A percentile compares a stretch with the other conserved stretches of the same genome.
These are phyloP conservation scores for Hesperophylax magnus DNA, from an alignment of 1,140 invertebrate genomes.

Conservation along the genomic window DNA sequence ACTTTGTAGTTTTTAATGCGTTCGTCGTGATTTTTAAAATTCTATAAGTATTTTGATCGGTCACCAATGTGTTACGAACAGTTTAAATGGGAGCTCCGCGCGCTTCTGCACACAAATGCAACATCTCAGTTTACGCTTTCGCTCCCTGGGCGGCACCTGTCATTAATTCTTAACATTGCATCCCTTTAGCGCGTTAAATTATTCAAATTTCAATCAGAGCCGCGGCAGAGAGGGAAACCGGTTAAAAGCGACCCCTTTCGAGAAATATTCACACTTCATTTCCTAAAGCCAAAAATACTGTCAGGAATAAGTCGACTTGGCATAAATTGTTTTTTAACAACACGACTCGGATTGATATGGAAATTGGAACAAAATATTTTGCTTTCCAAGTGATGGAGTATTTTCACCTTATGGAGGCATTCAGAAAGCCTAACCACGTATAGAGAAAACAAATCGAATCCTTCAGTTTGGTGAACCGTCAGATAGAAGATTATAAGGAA, in stretches of 20 bases:
- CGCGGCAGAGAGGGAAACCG: not conserved
- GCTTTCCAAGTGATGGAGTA: not conserved
- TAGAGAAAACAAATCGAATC: no score
- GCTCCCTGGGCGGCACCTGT: conserved; percentile 18
- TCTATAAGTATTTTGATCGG: no score
- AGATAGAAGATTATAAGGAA: no score
- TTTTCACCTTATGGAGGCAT: no score
- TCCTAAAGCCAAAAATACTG: not conserved
- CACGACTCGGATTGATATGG: not conserved
- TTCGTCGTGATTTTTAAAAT: no score
- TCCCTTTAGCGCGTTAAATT: conserved; percentile 28
- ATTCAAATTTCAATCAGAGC: conserved; percentile 32
- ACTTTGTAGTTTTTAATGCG: no score
- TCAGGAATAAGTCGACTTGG: not conserved
- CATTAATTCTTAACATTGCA: conserved; percentile 17
- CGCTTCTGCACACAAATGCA: conserved; percentile 4
- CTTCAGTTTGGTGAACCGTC: no score
- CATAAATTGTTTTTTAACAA: not conserved
- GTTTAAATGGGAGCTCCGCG: not conserved
- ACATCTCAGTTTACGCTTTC: conserved; percentile 17
- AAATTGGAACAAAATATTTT: conserved; percentile 7
- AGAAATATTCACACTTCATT: conserved; percentile 19
- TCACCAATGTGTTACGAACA: not conserved
- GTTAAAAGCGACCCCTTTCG: conserved; percentile 15
- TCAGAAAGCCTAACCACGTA: no score